A percentile compares a stretch with the other conserved stretches of the same genome.
These are phyloP conservation scores for Felis chaus DNA, from an alignment of 2,113 vertebrate species.

Conservation along the genomic window DNA sequence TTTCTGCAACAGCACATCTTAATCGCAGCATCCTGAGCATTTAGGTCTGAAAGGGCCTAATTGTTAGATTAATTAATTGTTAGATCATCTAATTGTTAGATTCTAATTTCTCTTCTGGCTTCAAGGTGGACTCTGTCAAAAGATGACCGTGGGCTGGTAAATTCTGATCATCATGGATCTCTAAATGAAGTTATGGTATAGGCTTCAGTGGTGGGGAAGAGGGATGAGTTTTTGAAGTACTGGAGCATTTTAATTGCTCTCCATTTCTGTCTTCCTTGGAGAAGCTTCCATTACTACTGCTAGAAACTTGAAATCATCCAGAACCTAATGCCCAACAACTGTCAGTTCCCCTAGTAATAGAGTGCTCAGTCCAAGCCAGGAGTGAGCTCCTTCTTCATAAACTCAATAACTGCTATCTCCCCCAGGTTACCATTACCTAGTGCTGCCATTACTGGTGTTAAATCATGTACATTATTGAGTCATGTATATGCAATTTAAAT, in stretches of 20 bases:
- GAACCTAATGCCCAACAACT: not conserved
- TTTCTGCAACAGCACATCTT: not conserved
- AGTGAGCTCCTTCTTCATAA: not conserved
- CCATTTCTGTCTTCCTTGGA: not conserved
- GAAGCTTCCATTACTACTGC: not conserved
- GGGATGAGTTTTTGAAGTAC: not conserved
- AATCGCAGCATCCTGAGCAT: not conserved
- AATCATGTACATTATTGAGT: not conserved
- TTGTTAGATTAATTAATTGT: too few species aligned
- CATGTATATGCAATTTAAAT: not conserved
- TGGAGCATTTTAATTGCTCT: not conserved
- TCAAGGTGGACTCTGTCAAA: not conserved
- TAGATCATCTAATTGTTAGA: not conserved
- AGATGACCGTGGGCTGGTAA: not conserved
- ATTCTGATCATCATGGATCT: not conserved
- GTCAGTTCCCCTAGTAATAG: not conserved
- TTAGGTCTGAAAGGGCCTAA: not conserved
- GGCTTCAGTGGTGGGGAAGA: not conserved
- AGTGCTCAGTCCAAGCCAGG: not conserved
- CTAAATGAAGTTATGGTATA: not conserved
- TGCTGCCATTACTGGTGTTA: not conserved
- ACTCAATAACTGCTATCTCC: not conserved
- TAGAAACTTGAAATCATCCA: constrained; percentile 2
- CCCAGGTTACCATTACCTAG: not conserved
- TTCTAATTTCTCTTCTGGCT: constrained; percentile 40